Evolutionary conservation across 2,797 vertebrate species (phyloP).

Genomic region (Clarias pachynema): DNA sequence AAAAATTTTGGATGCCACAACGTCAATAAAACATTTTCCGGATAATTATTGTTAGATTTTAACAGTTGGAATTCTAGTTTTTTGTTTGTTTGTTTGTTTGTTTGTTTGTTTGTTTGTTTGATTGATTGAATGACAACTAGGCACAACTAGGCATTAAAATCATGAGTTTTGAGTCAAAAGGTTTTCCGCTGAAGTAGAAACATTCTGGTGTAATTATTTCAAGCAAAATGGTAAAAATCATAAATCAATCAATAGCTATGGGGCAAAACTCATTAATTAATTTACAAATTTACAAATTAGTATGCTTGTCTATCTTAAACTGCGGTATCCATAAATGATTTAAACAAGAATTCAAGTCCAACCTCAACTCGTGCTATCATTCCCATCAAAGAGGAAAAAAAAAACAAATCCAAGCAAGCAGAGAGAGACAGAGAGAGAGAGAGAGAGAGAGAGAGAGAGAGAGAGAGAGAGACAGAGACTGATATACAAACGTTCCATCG

Average conservation of each 20-base stretch:
- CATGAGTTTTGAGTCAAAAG: not conserved
- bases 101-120: not conserved
- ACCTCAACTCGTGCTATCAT: not conserved
- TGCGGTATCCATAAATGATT: not conserved
- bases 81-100: not conserved
- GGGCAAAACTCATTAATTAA: not conserved
- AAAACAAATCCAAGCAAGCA: not conserved
- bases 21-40: not conserved
- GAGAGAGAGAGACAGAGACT: constrained; percentile 19
- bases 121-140: not conserved
- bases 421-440: constrained; percentile 10
- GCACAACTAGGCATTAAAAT: not conserved
- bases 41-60: not conserved
- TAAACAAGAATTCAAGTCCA: not conserved
- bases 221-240: not conserved
- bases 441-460: constrained; percentile 33
- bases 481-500: constrained; percentile 48
- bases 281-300: not conserved
- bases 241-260: not conserved
- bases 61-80: not conserved
- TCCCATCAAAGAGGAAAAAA: not conserved
- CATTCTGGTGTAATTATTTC: not conserved
- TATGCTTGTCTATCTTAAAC: not conserved
- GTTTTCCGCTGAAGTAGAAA: not conserved
- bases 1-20: not conserved